Conservation (phyloP, 2,888 invertebrate species). For the Cheilosia pagana region DNA sequence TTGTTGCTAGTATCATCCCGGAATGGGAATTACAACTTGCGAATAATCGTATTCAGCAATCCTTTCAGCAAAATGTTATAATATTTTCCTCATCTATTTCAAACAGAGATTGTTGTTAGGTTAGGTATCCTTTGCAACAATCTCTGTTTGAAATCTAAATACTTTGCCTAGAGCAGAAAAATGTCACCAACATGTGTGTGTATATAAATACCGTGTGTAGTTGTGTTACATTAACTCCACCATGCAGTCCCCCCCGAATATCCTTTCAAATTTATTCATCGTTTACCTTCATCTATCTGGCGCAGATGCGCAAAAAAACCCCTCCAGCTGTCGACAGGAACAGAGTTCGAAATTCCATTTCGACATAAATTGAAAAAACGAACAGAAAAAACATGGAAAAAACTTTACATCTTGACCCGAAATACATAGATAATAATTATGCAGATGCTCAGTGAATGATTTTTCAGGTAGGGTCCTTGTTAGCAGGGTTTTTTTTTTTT, state of each 20-base stretch:
- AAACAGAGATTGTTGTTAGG: no score
- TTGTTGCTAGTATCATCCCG: no score
- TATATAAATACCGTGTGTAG: not conserved
- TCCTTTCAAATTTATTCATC: conserved; percentile 8
- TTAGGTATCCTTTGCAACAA: no score
- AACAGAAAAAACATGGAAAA: not conserved
- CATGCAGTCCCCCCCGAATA: not conserved
- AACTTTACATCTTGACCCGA: conserved; percentile 12
- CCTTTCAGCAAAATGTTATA: no score
- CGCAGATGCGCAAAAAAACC: not conserved
- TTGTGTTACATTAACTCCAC: not conserved
- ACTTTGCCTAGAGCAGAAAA: no score
- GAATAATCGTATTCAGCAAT: no score
- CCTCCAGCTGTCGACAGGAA: not conserved
- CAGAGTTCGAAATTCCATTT: not conserved
- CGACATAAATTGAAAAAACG: conserved; percentile 1
- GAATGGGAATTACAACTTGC: no score
- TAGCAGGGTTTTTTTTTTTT: not conserved
- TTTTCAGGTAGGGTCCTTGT: not conserved
- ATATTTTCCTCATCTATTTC: no score
- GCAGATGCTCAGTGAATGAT: not conserved
- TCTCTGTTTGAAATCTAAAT: no score
- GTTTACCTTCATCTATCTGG: not conserved
- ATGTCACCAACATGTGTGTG: no score
- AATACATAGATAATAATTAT: not conserved